Evolutionary conservation across 2,797 vertebrate species (phyloP).

Genomic region (Sebastes oblongus): DNA sequence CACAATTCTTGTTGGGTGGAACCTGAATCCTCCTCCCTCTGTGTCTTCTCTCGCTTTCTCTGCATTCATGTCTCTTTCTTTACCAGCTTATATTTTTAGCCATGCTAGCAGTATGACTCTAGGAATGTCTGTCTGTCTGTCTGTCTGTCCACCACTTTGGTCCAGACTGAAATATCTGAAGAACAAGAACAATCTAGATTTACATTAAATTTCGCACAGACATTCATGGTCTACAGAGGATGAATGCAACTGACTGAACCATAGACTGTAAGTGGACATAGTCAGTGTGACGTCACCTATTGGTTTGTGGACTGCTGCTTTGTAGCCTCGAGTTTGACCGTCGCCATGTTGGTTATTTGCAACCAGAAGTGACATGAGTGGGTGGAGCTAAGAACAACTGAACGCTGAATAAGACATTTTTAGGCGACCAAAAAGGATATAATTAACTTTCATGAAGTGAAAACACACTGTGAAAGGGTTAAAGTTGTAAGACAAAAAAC

Average conservation of each 20-base stretch:
- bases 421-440: too few relatives aligned
- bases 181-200: neutral
- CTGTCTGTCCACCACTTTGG: neutral
- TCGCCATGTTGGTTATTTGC: too few relatives aligned
- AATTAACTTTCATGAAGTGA: too few relatives aligned
- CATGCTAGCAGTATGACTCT: neutral
- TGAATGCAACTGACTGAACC: neutral
- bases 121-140: neutral
- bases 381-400: too few relatives aligned
- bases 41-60: conserved; percentile 14
- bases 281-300: too few relatives aligned
- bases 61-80: conserved; percentile 15
- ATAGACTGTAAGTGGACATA: too few relatives aligned
- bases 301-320: too few relatives aligned
- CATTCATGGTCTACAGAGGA: neutral
- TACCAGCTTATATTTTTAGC: neutral
- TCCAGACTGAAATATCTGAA: neutral
- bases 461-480: too few relatives aligned
- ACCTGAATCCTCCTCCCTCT: conserved; percentile 33
- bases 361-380: too few relatives aligned
- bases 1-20: conserved; percentile 54
- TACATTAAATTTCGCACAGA: neutral
- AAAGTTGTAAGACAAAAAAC: too few relatives aligned
- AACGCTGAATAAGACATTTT: too few relatives aligned
- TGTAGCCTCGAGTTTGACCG: too few relatives aligned